Evolutionary conservation across 2,888 invertebrate genomes (phyloP).

Genomic region (Tricholauxania praeusta): DNA sequence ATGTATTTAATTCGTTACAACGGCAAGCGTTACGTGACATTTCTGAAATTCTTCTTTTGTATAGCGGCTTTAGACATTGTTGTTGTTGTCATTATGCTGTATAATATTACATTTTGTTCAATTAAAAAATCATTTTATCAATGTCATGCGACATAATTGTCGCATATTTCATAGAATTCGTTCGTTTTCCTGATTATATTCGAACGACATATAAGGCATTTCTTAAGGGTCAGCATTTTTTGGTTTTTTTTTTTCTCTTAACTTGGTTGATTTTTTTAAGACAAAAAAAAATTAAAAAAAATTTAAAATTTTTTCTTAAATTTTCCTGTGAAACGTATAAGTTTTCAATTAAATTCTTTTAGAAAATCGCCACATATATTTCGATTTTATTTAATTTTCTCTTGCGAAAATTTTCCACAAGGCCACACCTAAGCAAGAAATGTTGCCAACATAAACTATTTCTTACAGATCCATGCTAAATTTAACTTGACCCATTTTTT

Average conservation of each 20-base stretch:
- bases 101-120: conserved; percentile 11
- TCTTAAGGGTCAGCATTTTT: neutral
- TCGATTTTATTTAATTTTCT: too few relatives aligned
- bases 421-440: neutral
- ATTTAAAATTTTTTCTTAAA: too few relatives aligned
- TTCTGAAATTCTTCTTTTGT: too few relatives aligned
- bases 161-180: neutral
- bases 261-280: neutral
- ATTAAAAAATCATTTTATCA: conserved; percentile 26
- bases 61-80: neutral
- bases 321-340: neutral
- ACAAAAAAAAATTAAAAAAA: too few relatives aligned
- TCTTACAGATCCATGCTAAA: neutral
- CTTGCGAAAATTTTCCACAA: neutral
- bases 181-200: neutral
- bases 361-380: too few relatives aligned
- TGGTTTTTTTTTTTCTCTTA: neutral
- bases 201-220: neutral
- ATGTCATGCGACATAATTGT: conserved; percentile 24
- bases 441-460: too few relatives aligned
- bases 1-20: too few relatives aligned
- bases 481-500: conserved; percentile 7
- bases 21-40: too few relatives aligned
- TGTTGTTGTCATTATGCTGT: neutral
- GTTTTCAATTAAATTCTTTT: neutral